phyloP scores from a whole-genome alignment of 1,140 invertebrate species.

The Chironomus tepperi region DNA sequence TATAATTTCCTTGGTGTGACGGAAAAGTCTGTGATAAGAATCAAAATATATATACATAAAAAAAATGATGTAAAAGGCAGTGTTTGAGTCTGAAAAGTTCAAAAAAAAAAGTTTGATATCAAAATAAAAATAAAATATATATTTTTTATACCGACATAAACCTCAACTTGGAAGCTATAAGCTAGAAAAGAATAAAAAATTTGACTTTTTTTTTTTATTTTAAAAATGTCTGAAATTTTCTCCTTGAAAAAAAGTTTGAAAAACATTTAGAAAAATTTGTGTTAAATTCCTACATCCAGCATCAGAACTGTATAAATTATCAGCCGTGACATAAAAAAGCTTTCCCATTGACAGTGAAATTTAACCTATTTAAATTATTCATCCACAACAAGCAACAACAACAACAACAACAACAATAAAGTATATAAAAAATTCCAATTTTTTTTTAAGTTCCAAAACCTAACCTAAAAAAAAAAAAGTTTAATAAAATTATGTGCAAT shows the following conservation, averaged over 20 bases:
- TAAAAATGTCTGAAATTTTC: not conserved
- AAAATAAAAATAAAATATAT: not conserved
- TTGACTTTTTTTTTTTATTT: not conserved
- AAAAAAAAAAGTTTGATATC: slow-evolving; percentile 20
- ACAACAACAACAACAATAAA: no score
- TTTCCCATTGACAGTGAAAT: no score
- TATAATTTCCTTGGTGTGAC: not conserved
- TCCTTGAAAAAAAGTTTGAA: not conserved
- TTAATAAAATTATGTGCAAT: no score
- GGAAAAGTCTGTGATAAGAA: slow-evolving; percentile 21
- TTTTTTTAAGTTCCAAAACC: not conserved
- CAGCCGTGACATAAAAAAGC: no score
- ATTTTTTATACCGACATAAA: slow-evolving; percentile 19
- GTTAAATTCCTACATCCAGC: not conserved
- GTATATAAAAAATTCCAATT: not conserved
- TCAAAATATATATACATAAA: not conserved
- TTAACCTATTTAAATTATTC: no score
- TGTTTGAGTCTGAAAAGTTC: slow-evolving; percentile 22
- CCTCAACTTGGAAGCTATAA: not conserved
- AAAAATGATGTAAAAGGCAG: not conserved
- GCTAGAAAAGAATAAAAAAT: not conserved
- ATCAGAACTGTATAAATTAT: no score
- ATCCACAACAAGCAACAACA: no score
- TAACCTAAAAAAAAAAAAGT: not conserved
- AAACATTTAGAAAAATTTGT: no score